Evolutionary conservation across 2,888 invertebrate genomes (phyloP).

Genomic region (Villa cingulata): DNA sequence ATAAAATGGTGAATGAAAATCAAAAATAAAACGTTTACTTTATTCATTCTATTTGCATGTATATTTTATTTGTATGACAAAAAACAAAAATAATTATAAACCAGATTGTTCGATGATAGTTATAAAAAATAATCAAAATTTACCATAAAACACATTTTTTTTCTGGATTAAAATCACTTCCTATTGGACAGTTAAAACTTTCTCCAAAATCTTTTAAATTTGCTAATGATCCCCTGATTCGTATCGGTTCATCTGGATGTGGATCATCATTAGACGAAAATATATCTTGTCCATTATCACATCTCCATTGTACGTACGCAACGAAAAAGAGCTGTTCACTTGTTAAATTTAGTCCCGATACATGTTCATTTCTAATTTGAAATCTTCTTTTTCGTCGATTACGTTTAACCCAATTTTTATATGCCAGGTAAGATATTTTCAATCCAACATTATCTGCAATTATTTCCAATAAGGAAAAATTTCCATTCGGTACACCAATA

Average conservation of each 20-base stretch:
- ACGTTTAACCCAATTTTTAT: background rate
- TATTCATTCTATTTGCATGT: no score
- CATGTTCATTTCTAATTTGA: background rate
- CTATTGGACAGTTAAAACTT: background rate
- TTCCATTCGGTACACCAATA: background rate
- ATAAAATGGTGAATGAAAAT: no score
- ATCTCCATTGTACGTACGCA: conserved; percentile 4
- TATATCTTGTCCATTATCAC: conserved; percentile 1
- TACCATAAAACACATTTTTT: conserved; percentile 1
- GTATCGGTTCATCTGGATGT: background rate
- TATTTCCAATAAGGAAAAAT: background rate
- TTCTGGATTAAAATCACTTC: background rate
- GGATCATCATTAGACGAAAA: background rate
- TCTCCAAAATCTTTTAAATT: background rate
- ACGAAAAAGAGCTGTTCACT: conserved; percentile 3
- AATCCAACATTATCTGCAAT: conserved; percentile 2
- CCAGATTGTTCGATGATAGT: background rate
- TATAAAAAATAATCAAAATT: background rate
- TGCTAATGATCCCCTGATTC: background rate
- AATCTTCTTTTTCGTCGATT: background rate
- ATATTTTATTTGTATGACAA: no score
- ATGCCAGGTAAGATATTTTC: background rate
- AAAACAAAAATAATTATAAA: no score
- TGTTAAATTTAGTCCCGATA: background rate
- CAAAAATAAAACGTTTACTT: no score